Percentiles rank a stretch among this genome's conserved stretches.
Evolutionary conservation across 1,140 invertebrate species (phyloP).

Genomic region (Agrilus planipennis): DNA sequence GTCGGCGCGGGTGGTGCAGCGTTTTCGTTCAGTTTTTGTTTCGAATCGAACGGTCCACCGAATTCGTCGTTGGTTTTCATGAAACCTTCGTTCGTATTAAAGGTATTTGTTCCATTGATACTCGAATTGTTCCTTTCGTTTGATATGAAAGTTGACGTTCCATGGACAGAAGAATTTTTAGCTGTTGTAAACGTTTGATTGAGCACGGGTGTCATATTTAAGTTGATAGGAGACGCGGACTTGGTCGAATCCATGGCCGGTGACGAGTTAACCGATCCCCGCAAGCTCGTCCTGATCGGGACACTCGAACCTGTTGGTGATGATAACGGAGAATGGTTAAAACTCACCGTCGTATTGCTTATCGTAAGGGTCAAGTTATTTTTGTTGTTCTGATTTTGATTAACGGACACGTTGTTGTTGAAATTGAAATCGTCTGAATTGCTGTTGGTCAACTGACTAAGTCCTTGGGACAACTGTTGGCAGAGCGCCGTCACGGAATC

Average conservation of each 20-base stretch:
- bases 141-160: no score
- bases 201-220: conserved; percentile 35
- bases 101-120: no score
- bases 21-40: no score
- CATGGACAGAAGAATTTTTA: conserved; percentile 26
- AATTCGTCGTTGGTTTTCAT: no score
- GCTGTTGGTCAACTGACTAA: conserved; percentile 62
- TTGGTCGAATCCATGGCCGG: conserved; percentile 17
- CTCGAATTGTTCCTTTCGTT: no score
- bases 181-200: conserved; percentile 19
- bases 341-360: conserved; percentile 28
- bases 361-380: conserved; percentile 28
- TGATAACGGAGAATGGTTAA: conserved; percentile 13
- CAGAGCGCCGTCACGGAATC: conserved; percentile 79
- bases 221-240: conserved; percentile 29
- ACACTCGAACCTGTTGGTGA: conserved; percentile 12
- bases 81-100: no score
- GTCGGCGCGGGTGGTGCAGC: conserved; percentile 17
- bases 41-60: no score
- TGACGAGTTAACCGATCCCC: conserved; percentile 15
- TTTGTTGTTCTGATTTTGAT: conserved; percentile 37
- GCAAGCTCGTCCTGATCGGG: conserved; percentile 17
- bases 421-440: conserved; percentile 50
- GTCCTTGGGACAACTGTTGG: conserved; percentile 73
- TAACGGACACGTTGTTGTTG: conserved; percentile 41